These are phyloP conservation scores for Calameuta filiformis DNA, from an alignment of 2,888 invertebrate species.

Conservation along the genomic window DNA sequence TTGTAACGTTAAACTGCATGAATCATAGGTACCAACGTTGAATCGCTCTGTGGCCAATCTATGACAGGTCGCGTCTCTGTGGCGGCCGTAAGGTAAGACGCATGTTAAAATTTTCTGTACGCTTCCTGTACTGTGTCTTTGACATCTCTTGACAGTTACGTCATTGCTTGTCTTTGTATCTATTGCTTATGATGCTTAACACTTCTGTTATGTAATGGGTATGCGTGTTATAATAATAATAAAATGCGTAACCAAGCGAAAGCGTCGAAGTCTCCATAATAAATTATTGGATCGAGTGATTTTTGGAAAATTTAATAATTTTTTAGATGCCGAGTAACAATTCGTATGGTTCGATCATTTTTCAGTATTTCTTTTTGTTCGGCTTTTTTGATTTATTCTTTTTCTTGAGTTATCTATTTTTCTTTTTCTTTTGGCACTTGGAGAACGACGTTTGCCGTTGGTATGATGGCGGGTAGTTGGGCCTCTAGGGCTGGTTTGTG, in stretches of 20 bases:
- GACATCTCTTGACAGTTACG: background rate
- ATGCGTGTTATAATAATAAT: background rate
- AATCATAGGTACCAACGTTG: background rate
- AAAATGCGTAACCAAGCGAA: background rate
- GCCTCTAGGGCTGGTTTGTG: constrained; percentile 51
- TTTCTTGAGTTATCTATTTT: background rate
- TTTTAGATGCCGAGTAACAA: no score
- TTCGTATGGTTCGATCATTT: no score
- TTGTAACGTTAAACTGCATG: background rate
- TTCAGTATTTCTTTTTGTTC: no score
- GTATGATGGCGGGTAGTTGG: constrained; percentile 21
- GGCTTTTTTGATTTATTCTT: no score
- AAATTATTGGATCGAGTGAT: background rate
- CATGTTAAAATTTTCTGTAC: background rate
- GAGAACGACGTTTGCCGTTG: background rate
- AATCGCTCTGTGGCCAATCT: background rate
- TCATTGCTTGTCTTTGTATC: background rate
- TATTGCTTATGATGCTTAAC: background rate
- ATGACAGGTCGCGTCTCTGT: background rate
- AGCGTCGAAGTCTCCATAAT: background rate
- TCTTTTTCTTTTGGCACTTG: background rate
- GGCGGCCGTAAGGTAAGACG: background rate
- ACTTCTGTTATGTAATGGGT: background rate
- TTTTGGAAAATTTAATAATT: background rate
- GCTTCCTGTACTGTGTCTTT: background rate